Conservation (phyloP, 2,888 invertebrate genomes). For the Pheosia gnoma region DNA sequence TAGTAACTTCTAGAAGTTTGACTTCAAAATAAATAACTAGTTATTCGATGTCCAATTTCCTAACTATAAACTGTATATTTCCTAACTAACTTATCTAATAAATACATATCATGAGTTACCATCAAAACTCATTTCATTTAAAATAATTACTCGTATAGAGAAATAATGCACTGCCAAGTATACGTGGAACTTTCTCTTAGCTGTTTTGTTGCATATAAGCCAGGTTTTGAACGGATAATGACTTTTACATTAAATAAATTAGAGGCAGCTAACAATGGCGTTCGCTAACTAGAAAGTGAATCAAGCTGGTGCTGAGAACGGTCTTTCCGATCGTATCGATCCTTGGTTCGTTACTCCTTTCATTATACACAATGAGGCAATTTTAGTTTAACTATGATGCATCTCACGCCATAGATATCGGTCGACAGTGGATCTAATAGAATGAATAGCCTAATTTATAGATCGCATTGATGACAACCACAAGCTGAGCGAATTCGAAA, state of each 20-base stretch:
- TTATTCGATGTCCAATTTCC: not conserved
- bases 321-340: constrained; percentile 74
- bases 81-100: not conserved
- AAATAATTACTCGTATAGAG: not conserved
- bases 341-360: constrained; percentile 68
- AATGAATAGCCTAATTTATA: constrained; percentile 6
- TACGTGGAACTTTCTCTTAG: constrained; percentile 28
- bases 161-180: constrained; percentile 3
- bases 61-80: too few relatives aligned
- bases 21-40: not conserved
- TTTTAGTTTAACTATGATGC: constrained; percentile 42
- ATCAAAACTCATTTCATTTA: not conserved
- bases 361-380: constrained; percentile 71
- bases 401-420: constrained; percentile 16
- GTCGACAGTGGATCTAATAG: constrained; percentile 6
- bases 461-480: constrained; percentile 13
- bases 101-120: not conserved
- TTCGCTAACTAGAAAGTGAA: constrained; percentile 76
- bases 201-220: constrained; percentile 35
- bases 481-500: constrained; percentile 23
- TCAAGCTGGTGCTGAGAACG: constrained; percentile 66
- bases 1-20: too few relatives aligned
- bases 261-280: constrained; percentile 71
- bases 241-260: constrained; percentile 74
- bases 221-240: constrained; percentile 53